Conservation (phyloP, 2,888 invertebrate species). For the Lamproptera curius region DNA sequence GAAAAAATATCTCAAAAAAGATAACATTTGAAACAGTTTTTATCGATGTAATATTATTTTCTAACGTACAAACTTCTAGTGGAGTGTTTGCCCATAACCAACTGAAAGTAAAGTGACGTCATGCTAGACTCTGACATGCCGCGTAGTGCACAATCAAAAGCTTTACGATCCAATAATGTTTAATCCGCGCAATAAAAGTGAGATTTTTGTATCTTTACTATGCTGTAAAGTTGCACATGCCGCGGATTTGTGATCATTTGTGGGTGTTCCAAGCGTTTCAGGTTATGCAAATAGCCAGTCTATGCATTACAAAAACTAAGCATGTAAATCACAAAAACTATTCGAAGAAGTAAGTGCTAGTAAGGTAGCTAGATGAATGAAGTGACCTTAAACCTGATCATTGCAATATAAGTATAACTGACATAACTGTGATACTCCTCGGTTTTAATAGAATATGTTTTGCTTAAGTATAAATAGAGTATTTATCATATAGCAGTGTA, state of each 20-base stretch:
- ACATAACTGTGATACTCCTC: too few relatives aligned
- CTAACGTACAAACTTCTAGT: background rate
- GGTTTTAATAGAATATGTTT: too few relatives aligned
- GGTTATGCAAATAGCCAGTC: background rate
- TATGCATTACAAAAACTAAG: too few relatives aligned
- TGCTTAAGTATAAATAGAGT: too few relatives aligned
- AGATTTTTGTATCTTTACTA: slow-evolving; percentile 43
- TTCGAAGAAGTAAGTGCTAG: too few relatives aligned
- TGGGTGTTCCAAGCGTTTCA: slow-evolving; percentile 16
- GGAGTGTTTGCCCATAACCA: slow-evolving; percentile 4
- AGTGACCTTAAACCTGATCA: too few relatives aligned
- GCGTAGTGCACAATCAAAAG: slow-evolving; percentile 22
- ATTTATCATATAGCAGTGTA: too few relatives aligned
- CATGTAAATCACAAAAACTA: too few relatives aligned
- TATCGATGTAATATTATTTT: background rate
- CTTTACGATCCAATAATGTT: slow-evolving; percentile 46
- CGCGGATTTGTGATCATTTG: slow-evolving; percentile 25
- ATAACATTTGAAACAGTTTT: too few relatives aligned
- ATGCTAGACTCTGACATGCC: slow-evolving; percentile 21
- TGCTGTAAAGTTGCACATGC: slow-evolving; percentile 33
- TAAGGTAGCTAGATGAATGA: too few relatives aligned
- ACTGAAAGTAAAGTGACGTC: slow-evolving; percentile 27
- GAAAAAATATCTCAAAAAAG: too few relatives aligned
- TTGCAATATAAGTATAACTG: too few relatives aligned
- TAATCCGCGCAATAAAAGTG: slow-evolving; percentile 38